These are phyloP conservation scores for Salticus scenicus DNA, from an alignment of 2,888 invertebrate species.

Conservation along the genomic window DNA sequence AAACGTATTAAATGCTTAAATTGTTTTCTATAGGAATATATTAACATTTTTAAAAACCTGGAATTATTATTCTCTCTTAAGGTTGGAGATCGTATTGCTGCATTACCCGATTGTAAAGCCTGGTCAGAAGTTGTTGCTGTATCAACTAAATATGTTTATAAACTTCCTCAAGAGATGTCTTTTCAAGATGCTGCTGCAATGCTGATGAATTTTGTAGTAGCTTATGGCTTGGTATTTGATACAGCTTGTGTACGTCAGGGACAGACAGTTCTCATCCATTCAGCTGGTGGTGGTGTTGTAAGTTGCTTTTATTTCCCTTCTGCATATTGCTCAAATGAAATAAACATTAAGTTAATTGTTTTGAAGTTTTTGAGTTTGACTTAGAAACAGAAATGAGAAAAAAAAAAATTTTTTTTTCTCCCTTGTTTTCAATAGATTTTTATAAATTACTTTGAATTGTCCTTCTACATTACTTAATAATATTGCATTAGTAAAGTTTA, in stretches of 20 bases:
- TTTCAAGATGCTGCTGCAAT: slow-evolving; percentile 88
- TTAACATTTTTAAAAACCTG: too few species aligned
- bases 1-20: too few species aligned
- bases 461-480: too few species aligned
- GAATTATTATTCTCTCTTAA: slow-evolving; percentile 72
- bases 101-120: slow-evolving; percentile 87
- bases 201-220: slow-evolving; percentile 90
- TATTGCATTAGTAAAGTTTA: too few species aligned
- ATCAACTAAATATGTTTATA: slow-evolving; percentile 86
- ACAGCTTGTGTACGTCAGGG: slow-evolving; percentile 85
- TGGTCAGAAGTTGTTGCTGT: slow-evolving; percentile 91
- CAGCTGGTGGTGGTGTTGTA: slow-evolving; percentile 90
- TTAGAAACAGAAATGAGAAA: too few species aligned
- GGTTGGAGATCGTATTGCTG: slow-evolving; percentile 81
- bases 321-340: too few species aligned
- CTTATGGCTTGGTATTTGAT: slow-evolving; percentile 89
- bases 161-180: slow-evolving; percentile 84
- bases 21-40: too few species aligned
- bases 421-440: too few species aligned
- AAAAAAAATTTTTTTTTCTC: too few species aligned
- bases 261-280: slow-evolving; percentile 90
- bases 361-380: too few species aligned
- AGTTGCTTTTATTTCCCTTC: slow-evolving; percentile 40
- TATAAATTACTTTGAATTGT: too few species aligned
- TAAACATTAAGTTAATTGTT: too few species aligned